Percentiles rank a stretch among this genome's conserved stretches.
These are phyloP conservation scores for Pachypeltis micranthus DNA, from an alignment of 1,140 invertebrate species.

Conservation along the genomic window DNA sequence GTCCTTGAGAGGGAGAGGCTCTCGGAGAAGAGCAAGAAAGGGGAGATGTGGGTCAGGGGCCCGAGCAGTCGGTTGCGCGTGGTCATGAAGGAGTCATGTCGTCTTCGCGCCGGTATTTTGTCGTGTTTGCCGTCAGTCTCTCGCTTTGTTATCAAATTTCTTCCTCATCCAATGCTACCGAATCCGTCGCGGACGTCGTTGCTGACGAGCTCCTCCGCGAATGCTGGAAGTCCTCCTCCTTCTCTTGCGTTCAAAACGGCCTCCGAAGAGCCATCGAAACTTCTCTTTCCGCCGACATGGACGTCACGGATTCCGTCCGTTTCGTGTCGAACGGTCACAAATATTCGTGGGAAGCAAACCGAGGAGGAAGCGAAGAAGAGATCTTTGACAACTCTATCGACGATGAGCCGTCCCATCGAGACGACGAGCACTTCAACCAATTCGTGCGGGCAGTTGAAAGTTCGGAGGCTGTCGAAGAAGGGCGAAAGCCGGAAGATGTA, in stretches of 20 bases:
- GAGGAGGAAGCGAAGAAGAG: neutral
- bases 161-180: neutral
- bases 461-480: constrained; percentile 28
- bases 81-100: constrained; percentile 4
- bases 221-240: constrained; percentile 48
- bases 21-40: neutral
- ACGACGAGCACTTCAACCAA: constrained; percentile 28
- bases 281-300: constrained; percentile 51
- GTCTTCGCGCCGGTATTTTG: neutral
- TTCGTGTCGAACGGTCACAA: constrained; percentile 47
- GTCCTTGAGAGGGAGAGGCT: constrained; percentile 7
- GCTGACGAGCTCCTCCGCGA: constrained; percentile 58
- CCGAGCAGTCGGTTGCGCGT: neutral
- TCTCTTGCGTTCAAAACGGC: constrained; percentile 63
- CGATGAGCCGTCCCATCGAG: constrained; percentile 29
- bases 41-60: constrained; percentile 6
- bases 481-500: constrained; percentile 4
- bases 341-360: constrained; percentile 19
- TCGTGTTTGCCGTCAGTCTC: neutral
- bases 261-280: constrained; percentile 54
- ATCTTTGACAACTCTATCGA: constrained; percentile 38
- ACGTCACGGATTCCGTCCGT: constrained; percentile 52
- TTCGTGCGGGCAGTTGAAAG: constrained; percentile 31
- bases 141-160: neutral
- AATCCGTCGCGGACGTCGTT: constrained; percentile 28